phyloP scores from a whole-genome alignment of 2,113 vertebrate genomes.

The Pseudopodoces humilis region DNA sequence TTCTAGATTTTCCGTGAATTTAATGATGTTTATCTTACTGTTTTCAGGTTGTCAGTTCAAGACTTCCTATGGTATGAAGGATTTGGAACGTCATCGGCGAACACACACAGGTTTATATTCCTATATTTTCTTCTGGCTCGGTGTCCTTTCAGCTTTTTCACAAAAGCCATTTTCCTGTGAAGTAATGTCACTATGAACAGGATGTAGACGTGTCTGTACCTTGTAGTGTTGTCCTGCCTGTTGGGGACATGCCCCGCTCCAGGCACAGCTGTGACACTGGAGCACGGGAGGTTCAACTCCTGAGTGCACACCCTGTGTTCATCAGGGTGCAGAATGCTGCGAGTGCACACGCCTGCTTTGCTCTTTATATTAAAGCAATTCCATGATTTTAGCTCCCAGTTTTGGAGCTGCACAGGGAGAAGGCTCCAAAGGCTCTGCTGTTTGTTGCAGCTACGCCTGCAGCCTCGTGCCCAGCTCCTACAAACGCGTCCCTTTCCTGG shows the following conservation, averaged over 20 bases:
- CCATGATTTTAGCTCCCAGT: not conserved
- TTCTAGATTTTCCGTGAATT: not conserved
- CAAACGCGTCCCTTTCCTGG: not conserved
- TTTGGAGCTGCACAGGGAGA: not conserved
- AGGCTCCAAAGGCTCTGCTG: not conserved
- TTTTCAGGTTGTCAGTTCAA: slow-evolving; percentile 93
- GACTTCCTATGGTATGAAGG: slow-evolving; percentile 97
- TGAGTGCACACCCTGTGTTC: not conserved
- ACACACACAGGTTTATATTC: slow-evolving; percentile 88
- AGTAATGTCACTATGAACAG: not conserved
- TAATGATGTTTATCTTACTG: not conserved
- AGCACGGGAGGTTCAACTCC: accelerated
- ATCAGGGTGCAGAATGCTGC: not conserved
- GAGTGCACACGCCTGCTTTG: not conserved
- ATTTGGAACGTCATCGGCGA: slow-evolving; percentile 95
- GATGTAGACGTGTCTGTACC: not conserved
- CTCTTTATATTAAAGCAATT: not conserved
- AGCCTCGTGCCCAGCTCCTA: not conserved
- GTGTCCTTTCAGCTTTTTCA: not conserved
- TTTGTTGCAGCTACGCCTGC: too few relatives aligned
- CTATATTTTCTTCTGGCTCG: not conserved
- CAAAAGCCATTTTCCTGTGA: not conserved
- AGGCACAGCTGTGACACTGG: not conserved
- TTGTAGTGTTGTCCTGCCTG: not conserved
- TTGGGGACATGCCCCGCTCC: accelerated